These are phyloP conservation scores for Ariopsis seemanni DNA, from an alignment of 2,113 vertebrate genomes.

Conservation along the genomic window DNA sequence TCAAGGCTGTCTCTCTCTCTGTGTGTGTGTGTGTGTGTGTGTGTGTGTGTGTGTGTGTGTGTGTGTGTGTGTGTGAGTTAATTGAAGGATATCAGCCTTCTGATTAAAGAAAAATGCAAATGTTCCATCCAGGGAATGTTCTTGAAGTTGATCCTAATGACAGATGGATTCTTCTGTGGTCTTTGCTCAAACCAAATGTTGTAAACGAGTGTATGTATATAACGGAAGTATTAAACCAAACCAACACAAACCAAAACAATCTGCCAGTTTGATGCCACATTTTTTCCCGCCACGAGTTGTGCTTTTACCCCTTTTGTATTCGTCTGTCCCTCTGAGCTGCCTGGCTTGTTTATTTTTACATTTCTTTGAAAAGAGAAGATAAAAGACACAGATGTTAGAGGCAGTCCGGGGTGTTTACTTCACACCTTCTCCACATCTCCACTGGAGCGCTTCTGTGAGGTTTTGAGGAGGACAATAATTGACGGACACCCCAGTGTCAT, in stretches of 20 bases:
- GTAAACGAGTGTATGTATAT: constrained; percentile 20
- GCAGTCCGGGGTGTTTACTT: constrained; percentile 27
- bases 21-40: constrained; percentile 1
- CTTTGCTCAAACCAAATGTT: constrained; percentile 62
- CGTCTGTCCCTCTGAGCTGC: not conserved
- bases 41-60: constrained; percentile 16
- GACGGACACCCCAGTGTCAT: constrained; percentile 72
- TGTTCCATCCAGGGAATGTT: constrained; percentile 89
- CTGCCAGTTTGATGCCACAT: constrained; percentile 3
- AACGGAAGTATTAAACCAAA: not conserved
- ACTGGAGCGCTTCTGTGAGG: not conserved
- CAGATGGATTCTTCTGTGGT: constrained; percentile 64
- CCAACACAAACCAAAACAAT: not conserved
- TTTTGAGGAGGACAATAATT: constrained; percentile 29
- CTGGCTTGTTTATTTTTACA: constrained; percentile 23
- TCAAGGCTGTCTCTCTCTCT: no score
- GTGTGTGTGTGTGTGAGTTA: constrained; percentile 67
- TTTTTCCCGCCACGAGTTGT: not conserved
- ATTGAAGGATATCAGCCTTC: constrained; percentile 76
- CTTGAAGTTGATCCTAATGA: constrained; percentile 79
- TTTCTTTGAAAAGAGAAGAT: constrained; percentile 27
- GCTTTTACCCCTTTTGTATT: not conserved
- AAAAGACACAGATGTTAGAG: constrained; percentile 21
- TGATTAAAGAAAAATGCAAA: constrained; percentile 89
- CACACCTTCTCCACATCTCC: constrained; percentile 29